These are phyloP conservation scores for Phalera bucephala DNA, from an alignment of 2,888 invertebrate genomes.

Conservation along the genomic window DNA sequence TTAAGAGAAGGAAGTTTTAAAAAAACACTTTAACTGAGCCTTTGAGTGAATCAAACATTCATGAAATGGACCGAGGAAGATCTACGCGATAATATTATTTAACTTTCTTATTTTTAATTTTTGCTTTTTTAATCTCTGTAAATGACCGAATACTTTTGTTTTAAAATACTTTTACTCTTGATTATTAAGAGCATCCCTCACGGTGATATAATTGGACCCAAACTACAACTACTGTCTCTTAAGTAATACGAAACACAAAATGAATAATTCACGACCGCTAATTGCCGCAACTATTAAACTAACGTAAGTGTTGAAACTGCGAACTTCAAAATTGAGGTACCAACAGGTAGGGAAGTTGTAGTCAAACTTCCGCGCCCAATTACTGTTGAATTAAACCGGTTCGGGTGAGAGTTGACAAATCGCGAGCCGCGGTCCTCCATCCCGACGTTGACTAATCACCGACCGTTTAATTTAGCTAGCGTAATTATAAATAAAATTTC, in stretches of 20 bases:
- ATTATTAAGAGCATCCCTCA: conserved; percentile 22
- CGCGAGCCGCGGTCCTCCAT: conserved; percentile 69
- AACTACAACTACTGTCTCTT: conserved; percentile 6
- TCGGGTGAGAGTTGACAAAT: conserved; percentile 78
- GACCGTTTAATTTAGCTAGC: conserved; percentile 75
- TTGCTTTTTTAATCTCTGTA: conserved; percentile 37
- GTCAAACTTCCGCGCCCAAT: conserved; percentile 73
- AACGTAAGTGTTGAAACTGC: conserved; percentile 48
- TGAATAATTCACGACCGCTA: conserved; percentile 61
- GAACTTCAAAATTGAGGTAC: conserved; percentile 62
- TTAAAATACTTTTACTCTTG: conserved; percentile 8
- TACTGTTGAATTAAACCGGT: conserved; percentile 76
- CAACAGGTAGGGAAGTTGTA: conserved; percentile 59
- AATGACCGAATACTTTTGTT: conserved; percentile 23
- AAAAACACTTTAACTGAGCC: conserved; percentile 61
- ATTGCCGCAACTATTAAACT: conserved; percentile 42
- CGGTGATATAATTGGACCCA: conserved; percentile 21
- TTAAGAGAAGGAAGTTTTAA: conserved; percentile 75
- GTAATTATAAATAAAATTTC: conserved; percentile 83
- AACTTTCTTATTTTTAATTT: conserved; percentile 42
- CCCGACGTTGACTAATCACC: conserved; percentile 79
- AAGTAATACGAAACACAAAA: conserved; percentile 13
- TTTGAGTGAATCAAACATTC: conserved; percentile 74
- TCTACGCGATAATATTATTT: conserved; percentile 45
- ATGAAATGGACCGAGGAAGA: conserved; percentile 57